A percentile compares a stretch with the other conserved stretches of the same genome.
These are phyloP conservation scores for Pipistrellus pygmaeus DNA, from an alignment of 2,797 vertebrate species.

Conservation along the genomic window DNA sequence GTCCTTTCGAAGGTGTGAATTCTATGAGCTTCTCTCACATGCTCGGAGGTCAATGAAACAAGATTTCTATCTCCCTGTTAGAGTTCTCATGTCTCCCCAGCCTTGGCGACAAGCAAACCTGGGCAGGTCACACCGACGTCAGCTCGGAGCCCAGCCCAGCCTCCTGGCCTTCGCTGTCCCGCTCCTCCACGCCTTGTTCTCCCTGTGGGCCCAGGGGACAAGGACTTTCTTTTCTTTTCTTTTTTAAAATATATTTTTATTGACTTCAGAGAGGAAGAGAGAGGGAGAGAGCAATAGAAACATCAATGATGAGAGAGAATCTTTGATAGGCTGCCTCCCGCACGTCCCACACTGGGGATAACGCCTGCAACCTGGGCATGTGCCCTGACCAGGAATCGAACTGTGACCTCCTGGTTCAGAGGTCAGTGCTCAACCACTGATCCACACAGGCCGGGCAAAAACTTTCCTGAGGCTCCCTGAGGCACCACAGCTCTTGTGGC, in stretches of 20 bases:
- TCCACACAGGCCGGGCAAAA: too few relatives aligned
- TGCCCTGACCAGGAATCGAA: too few relatives aligned
- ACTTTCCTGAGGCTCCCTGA: background rate
- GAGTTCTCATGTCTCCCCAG: background rate
- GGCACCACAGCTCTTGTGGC: background rate
- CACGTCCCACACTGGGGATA: too few relatives aligned
- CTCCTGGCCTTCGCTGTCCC: background rate
- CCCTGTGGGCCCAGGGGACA: rapidly evolving
- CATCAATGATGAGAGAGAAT: too few relatives aligned
- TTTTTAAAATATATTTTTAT: too few relatives aligned
- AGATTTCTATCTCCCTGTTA: background rate
- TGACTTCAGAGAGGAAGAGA: too few relatives aligned
- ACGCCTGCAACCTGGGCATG: too few relatives aligned
- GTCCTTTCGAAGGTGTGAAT: background rate
- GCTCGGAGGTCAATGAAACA: background rate
- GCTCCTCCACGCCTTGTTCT: background rate
- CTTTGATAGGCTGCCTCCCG: too few relatives aligned
- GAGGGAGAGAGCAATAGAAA: too few relatives aligned
- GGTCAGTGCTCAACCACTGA: too few relatives aligned
- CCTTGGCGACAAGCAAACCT: background rate
- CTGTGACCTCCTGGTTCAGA: too few relatives aligned
- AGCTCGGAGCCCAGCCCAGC: background rate
- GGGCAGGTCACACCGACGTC: rapidly evolving
- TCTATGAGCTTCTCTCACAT: background rate
- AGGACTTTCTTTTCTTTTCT: background rate